phyloP scores from a whole-genome alignment of 2,888 invertebrate species.

The Kryphioiulus occultus region DNA sequence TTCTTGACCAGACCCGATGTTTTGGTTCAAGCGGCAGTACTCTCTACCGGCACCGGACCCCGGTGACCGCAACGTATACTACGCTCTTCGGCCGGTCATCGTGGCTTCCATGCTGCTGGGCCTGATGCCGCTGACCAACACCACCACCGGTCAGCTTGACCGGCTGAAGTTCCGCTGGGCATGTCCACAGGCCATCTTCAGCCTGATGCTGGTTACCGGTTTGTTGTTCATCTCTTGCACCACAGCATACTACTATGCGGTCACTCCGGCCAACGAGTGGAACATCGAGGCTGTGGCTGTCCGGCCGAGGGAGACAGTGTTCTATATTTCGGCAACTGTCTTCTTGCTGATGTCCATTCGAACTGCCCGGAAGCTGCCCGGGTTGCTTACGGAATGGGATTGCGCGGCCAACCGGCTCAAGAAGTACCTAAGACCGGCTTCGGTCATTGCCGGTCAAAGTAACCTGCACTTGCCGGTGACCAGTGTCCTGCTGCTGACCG shows the following conservation, averaged over 20 bases:
- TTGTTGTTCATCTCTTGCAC: not conserved
- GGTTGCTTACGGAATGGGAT: conserved; percentile 15
- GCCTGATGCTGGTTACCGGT: not conserved
- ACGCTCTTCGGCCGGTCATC: conserved; percentile 21
- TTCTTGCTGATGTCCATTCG: conserved; percentile 37
- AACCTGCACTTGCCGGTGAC: not conserved
- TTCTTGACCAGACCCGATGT: too few relatives aligned
- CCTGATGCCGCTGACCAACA: conserved; percentile 32
- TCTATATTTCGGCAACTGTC: conserved; percentile 40
- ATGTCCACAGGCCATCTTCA: not conserved
- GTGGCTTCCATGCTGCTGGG: not conserved
- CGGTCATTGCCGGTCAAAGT: too few relatives aligned
- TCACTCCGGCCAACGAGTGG: not conserved
- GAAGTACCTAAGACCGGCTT: not conserved
- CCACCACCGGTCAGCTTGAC: not conserved
- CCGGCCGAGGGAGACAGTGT: conserved; percentile 42
- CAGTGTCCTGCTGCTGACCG: not conserved
- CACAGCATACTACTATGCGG: not conserved
- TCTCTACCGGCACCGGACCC: too few relatives aligned
- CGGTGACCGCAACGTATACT: not conserved
- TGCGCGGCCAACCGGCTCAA: not conserved
- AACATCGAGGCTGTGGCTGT: conserved; percentile 35
- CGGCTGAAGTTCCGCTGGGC: not conserved
- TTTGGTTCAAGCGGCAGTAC: too few relatives aligned
- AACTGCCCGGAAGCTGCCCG: conserved; percentile 1